These are phyloP conservation scores for Meriones psammophilus DNA, from an alignment of 2,797 vertebrate genomes.

Conservation along the genomic window DNA sequence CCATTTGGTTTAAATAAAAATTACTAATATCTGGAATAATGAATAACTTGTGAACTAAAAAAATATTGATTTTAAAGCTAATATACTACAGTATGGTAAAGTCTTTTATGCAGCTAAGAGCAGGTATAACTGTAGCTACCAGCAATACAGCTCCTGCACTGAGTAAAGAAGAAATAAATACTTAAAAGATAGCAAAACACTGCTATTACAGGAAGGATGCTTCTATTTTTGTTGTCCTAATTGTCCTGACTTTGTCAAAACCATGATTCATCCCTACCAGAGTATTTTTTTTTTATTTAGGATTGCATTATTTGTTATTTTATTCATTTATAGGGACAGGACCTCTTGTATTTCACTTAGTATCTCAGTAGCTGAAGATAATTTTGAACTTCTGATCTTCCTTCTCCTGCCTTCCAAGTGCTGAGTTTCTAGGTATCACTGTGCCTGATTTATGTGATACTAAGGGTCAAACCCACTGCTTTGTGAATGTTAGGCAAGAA, in stretches of 20 bases:
- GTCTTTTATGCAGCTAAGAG: conserved; percentile 7
- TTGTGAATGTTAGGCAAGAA: neutral
- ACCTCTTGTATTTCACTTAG: neutral
- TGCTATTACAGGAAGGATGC: neutral
- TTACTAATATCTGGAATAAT: conserved; percentile 24
- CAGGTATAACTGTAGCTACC: neutral
- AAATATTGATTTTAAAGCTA: conserved; percentile 14
- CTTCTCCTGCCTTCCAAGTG: neutral
- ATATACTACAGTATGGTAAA: neutral
- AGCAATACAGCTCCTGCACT: neutral
- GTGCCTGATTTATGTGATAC: neutral
- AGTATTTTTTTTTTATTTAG: neutral
- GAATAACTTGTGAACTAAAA: neutral
- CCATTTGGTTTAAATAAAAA: neutral
- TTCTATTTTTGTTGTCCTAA: neutral
- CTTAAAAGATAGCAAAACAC: neutral
- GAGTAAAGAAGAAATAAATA: conserved; percentile 23
- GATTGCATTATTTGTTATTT: neutral
- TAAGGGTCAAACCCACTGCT: neutral
- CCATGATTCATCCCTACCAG: neutral
- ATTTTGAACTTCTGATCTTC: neutral
- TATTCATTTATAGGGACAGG: neutral
- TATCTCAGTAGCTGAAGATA: neutral
- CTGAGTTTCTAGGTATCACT: neutral
- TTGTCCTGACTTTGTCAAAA: neutral